A percentile compares a stretch with the other conserved stretches of the same genome.
phyloP scores from a whole-genome alignment of 2,113 vertebrate species.

The Platanista minor region DNA sequence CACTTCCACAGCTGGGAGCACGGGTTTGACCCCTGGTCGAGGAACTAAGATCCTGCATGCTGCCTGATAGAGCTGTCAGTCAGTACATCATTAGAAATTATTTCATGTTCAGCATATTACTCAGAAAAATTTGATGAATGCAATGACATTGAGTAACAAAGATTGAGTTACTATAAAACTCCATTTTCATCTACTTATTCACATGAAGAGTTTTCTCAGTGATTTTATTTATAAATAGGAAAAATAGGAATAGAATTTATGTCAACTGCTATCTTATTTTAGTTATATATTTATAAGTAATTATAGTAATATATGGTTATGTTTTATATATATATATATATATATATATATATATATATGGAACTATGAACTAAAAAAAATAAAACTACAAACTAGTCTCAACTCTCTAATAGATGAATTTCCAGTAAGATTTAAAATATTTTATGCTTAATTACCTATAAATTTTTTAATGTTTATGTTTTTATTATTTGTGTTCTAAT shows the following conservation, averaged over 20 bases:
- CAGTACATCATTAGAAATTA: not conserved
- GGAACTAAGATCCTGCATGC: not conserved
- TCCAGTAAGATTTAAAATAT: not conserved
- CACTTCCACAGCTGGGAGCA: not conserved
- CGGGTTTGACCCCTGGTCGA: not conserved
- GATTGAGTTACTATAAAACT: not conserved
- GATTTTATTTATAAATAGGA: not conserved
- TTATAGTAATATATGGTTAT: not conserved
- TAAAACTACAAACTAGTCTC: not conserved
- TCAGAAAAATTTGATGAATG: not conserved
- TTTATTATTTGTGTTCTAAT: not conserved
- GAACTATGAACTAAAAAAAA: not conserved
- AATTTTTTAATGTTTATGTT: not conserved
- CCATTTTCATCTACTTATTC: not conserved
- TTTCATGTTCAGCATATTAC: not conserved
- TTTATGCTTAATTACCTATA: not conserved
- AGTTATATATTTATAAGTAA: not conserved
- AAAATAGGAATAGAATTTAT: not conserved
- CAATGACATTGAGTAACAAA: not conserved
- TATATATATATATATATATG: not conserved
- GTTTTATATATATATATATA: not conserved
- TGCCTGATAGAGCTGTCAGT: not conserved
- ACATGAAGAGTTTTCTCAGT: not conserved
- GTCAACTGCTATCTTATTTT: not conserved
- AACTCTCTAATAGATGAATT: not conserved